phyloP scores from a whole-genome alignment of 2,888 invertebrate genomes.

The Agrilus biguttatus region DNA sequence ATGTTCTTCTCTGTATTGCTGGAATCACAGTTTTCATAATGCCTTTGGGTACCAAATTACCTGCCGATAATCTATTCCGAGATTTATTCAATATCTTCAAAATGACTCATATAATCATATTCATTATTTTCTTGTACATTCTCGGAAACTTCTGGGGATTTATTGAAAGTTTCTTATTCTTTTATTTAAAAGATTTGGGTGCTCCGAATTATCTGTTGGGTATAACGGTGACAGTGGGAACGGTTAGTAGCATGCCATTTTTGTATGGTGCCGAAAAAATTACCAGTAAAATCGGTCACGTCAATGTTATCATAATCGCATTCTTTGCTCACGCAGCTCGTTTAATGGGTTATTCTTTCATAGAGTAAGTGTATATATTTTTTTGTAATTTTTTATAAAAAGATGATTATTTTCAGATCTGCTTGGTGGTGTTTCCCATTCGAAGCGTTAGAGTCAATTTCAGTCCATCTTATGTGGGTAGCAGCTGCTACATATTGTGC shows the following conservation, averaged over 20 bases:
- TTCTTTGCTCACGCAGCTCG: slow-evolving; percentile 74
- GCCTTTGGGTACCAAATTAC: slow-evolving; percentile 64
- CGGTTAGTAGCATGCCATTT: slow-evolving; percentile 70
- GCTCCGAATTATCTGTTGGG: slow-evolving; percentile 72
- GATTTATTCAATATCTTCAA: slow-evolving; percentile 62
- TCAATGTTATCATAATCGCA: slow-evolving; percentile 70
- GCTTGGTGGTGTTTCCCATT: slow-evolving; percentile 85
- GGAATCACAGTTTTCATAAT: slow-evolving; percentile 61
- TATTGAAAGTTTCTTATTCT: slow-evolving; percentile 76
- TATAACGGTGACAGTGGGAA: slow-evolving; percentile 73
- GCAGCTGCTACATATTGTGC: slow-evolving; percentile 81
- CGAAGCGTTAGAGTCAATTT: slow-evolving; percentile 73
- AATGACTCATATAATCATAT: slow-evolving; percentile 65
- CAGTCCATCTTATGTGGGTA: slow-evolving; percentile 82
- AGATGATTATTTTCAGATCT: slow-evolving; percentile 38
- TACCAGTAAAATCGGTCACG: slow-evolving; percentile 65
- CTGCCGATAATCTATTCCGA: slow-evolving; percentile 61
- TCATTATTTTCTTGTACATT: slow-evolving; percentile 67
- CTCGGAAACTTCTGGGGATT: slow-evolving; percentile 82
- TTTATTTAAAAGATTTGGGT: slow-evolving; percentile 71
- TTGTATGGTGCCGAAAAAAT: slow-evolving; percentile 73
- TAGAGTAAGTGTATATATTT: slow-evolving; percentile 51
- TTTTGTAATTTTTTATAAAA: slow-evolving; percentile 1
- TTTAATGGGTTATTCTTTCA: slow-evolving; percentile 71
- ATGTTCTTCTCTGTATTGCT: slow-evolving; percentile 55